Evolutionary conservation across 2,797 vertebrate genomes (phyloP), one percentile per base, ranked within the genome.

Genomic region (Danio albolineatus): DNA sequence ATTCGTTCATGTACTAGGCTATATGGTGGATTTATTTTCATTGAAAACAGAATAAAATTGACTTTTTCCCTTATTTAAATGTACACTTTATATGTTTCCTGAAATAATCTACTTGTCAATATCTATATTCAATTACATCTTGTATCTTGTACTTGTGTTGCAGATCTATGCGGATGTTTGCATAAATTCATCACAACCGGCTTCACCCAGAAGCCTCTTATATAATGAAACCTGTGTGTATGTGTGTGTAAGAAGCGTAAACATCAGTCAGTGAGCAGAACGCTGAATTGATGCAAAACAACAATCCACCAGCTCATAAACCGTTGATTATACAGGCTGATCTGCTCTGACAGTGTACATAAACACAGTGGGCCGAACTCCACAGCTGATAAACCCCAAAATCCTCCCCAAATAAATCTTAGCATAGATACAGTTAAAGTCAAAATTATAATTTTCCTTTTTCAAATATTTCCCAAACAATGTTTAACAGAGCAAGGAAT

Each of bases 301-400:
- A 57, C 49, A 76, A 76, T 76, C 41, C 74, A 76, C 51, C 51
- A 46, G 51, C 51, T 56, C 74, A 66, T 76, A 76, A 66, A 49
- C 36, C 36, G 62, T 38, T 66, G 49, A 66, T 76, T 76, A 76
- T 76, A 17, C 19, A 46, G 51, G 65, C 51, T 54, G 74, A 66
- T 66, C 16, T 12, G 48, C n/a, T 65, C 39, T 19, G 62, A 67
- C 41, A 66, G 61, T 53, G 61, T 56, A 65, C 28, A 28, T 36
- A 76, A 46, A 66, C 74, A 66, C 10, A 43, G 49, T 12, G 61
- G 49, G 49, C 7, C 0, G 14, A 66, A 56, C 39, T 56, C 49
- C 41, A 46, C 10, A 12, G 49, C 51, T 38, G 62, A 76, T 19
- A 57, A 7, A 14, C 46, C 39, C 62, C 2, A 38, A 65, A 44